Base-by-base conservation (phyloP, 2,888 invertebrate genomes). In the Octonoba sinensis region DNA sequence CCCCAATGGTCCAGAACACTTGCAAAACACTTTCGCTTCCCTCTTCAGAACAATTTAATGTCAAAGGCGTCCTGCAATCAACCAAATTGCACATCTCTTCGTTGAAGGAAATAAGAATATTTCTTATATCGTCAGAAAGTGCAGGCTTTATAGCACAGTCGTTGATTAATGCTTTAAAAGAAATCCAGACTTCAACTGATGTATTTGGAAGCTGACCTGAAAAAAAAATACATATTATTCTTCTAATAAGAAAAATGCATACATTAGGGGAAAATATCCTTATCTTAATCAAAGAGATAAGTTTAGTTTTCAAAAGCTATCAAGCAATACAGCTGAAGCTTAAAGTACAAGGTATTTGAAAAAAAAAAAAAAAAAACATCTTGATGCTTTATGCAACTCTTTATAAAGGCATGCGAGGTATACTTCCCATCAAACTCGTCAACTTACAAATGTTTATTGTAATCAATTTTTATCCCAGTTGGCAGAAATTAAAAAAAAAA, bases 1-100 rank as follows among this genome's bases (percentile, higher is more conserved):
- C 76, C 69, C 64, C 51, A 24, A 77, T 69, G 0, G 69, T 70
- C 76, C 69, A 77, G 24, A 57, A 70, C n/a, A 54, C 54, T 20
- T 46, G 24, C 3, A 77, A 36, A 12, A 47, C 56, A 56, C n/a
- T 22, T 27, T 44, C 57, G n/a, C 51, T 69, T 27, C 24, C 51
- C n/a, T 46, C 44, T 27, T 22, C 16, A 46, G 27, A 66, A 27
- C 76, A 77, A n/a, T 36, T 62, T n/a, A 77, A 24, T 3, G 62
- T 44, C 2, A 70, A 27, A 46, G n/a, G 6, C 16, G 49, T 57
- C 3, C 56, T 18, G 47, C 76, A 77, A 18, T 77, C 67, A 18
- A 77, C 60, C 44, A 54, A 6, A 11, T 62, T 46, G 16, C 76
- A 77, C 36, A 54, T 46, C 22, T 70, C 44, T 24, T 70, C 47